Evolutionary conservation across 2,888 invertebrate species (phyloP).

Genomic region (Drosophila basisetae): DNA sequence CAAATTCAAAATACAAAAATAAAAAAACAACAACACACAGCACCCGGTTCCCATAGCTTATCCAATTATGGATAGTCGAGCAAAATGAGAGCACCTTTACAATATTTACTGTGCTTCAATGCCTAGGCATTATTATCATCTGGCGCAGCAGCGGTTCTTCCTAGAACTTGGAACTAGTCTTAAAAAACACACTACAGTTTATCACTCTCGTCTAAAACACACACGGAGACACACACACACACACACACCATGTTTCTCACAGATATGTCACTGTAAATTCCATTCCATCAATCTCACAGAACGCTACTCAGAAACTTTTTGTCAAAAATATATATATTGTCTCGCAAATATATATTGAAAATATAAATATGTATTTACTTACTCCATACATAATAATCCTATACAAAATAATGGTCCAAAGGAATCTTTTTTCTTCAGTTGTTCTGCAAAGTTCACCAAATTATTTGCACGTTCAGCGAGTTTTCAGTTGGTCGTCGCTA

Average conservation of each 20-base stretch:
- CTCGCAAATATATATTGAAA: constrained; percentile 22
- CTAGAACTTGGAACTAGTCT: constrained; percentile 7
- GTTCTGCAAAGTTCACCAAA: constrained; percentile 33
- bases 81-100: constrained; percentile 34
- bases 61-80: constrained; percentile 11
- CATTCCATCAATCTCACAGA: constrained; percentile 39
- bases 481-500: constrained; percentile 37
- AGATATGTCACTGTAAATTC: constrained; percentile 38
- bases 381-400: constrained; percentile 28
- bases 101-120: constrained; percentile 26
- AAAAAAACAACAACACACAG: constrained; percentile 4
- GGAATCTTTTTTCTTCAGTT: constrained; percentile 6
- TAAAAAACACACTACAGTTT: constrained; percentile 7
- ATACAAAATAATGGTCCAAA: constrained; percentile 3
- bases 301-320: constrained; percentile 2
- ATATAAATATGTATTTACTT: constrained; percentile 42
- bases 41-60: constrained; percentile 24
- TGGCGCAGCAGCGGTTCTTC: constrained; percentile 7
- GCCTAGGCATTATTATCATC: constrained; percentile 15
- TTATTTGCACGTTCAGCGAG: constrained; percentile 48
- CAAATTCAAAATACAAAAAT: constrained; percentile 19
- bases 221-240: background rate
- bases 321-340: background rate
- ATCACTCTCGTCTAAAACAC: background rate
- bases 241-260: constrained; percentile 1